Evolutionary conservation across 2,113 vertebrate species (phyloP).

Genomic region (Nothobranchius kuhntae): DNA sequence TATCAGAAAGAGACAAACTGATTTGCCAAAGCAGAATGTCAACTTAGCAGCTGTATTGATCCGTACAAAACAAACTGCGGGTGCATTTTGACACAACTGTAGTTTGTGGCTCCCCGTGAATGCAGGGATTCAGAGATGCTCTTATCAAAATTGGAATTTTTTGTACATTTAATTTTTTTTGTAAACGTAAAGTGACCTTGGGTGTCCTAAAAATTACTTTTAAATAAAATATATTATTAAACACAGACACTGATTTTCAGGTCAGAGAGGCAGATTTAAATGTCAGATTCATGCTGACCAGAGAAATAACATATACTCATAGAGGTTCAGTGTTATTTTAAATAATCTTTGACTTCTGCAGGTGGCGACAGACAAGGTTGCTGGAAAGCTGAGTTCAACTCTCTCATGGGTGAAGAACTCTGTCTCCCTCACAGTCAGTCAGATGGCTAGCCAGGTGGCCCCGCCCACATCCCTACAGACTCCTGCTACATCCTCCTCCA

Average conservation of each 20-base stretch:
- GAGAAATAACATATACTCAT: too few relatives aligned
- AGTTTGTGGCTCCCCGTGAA: not conserved
- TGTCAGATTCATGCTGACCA: too few relatives aligned
- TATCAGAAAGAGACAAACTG: constrained; percentile 5
- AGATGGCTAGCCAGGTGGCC: constrained; percentile 99
- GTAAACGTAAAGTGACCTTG: too few relatives aligned
- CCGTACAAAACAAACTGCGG: not conserved
- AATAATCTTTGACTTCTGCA: constrained; percentile 52
- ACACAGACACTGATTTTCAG: too few relatives aligned
- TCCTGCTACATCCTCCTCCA: constrained; percentile 80
- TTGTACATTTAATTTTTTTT: too few relatives aligned
- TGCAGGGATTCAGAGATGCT: not conserved
- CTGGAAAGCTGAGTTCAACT: constrained; percentile 98
- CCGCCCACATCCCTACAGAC: constrained; percentile 89
- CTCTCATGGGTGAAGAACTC: constrained; percentile 99
- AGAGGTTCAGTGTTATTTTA: too few relatives aligned
- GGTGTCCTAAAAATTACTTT: too few relatives aligned
- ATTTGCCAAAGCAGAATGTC: constrained; percentile 12
- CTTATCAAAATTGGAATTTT: not conserved
- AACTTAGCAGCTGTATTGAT: not conserved
- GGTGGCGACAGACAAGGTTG: constrained; percentile 99
- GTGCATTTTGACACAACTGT: constrained; percentile 2
- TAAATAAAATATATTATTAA: too few relatives aligned
- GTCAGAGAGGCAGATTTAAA: too few relatives aligned
- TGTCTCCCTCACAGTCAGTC: constrained; percentile 94